Percentiles rank a stretch among this genome's conserved stretches.
phyloP scores from a whole-genome alignment of 2,113 vertebrate species.

The Bettongia penicillata region DNA sequence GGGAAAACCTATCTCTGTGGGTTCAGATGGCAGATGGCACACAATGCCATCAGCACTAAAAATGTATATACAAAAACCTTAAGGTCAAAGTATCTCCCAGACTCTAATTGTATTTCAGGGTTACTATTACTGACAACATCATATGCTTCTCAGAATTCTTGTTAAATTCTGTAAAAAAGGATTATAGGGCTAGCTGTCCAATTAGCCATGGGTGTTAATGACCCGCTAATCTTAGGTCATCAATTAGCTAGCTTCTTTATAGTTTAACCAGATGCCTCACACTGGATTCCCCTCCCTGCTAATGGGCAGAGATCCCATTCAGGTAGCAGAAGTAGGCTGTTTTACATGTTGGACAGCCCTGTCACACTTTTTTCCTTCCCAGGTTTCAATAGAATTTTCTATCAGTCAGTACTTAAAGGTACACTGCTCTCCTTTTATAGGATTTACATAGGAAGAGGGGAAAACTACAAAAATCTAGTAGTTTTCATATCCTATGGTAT shows the following conservation, averaged over 20 bases:
- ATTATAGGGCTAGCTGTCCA: neutral
- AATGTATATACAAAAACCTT: constrained; percentile 4
- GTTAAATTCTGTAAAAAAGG: neutral
- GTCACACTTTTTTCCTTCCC: neutral
- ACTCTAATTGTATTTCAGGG: neutral
- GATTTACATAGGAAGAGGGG: neutral
- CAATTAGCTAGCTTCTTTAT: neutral
- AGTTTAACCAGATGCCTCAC: neutral
- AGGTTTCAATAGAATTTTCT: neutral
- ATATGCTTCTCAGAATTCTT: neutral
- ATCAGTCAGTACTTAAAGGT: neutral
- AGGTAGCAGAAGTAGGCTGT: neutral
- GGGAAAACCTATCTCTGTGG: neutral
- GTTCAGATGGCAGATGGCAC: neutral
- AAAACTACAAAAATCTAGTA: neutral
- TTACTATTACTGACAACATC: neutral
- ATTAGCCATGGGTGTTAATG: neutral
- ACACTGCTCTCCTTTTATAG: neutral
- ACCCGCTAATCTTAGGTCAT: neutral
- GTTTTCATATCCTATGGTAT: neutral
- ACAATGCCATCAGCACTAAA: constrained; percentile 1
- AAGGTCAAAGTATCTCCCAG: constrained; percentile 17
- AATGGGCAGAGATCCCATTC: neutral
- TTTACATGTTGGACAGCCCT: neutral
- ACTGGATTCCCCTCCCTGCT: neutral